These are phyloP conservation scores for Halcyon chelicuti DNA, from an alignment of 2,797 vertebrate genomes.

Conservation along the genomic window DNA sequence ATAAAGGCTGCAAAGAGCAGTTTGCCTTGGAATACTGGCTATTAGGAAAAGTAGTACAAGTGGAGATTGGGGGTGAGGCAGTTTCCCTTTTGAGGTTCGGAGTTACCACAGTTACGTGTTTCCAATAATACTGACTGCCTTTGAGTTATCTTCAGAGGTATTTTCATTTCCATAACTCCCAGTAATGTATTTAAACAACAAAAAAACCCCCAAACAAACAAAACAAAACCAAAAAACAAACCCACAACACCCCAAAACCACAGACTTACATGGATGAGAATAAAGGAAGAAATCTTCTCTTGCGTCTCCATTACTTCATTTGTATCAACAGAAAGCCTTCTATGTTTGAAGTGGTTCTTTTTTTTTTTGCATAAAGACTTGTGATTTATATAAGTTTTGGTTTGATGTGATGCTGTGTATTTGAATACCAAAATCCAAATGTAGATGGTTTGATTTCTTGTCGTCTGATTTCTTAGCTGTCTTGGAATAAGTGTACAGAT, in stretches of 20 bases:
- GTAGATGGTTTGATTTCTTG: background rate
- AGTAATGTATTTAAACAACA: background rate
- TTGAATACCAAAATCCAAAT: background rate
- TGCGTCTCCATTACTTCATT: background rate
- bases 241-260: no score
- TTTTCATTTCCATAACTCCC: background rate
- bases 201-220: no score
- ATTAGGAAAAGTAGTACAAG: background rate
- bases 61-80: background rate
- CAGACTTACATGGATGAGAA: background rate
- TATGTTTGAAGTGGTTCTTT: background rate
- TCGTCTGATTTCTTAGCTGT: background rate
- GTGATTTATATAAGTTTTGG: background rate
- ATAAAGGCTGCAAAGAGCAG: background rate
- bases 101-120: background rate
- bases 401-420: background rate
- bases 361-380: background rate
- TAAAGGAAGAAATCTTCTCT: background rate
- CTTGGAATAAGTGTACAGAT: background rate
- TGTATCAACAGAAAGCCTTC: background rate
- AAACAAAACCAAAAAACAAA: no score
- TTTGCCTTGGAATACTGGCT: background rate
- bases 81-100: background rate
- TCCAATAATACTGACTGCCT: background rate
- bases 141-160: background rate